Base-by-base conservation (phyloP, 1,140 invertebrate genomes). In the Pantala flavescens region DNA sequence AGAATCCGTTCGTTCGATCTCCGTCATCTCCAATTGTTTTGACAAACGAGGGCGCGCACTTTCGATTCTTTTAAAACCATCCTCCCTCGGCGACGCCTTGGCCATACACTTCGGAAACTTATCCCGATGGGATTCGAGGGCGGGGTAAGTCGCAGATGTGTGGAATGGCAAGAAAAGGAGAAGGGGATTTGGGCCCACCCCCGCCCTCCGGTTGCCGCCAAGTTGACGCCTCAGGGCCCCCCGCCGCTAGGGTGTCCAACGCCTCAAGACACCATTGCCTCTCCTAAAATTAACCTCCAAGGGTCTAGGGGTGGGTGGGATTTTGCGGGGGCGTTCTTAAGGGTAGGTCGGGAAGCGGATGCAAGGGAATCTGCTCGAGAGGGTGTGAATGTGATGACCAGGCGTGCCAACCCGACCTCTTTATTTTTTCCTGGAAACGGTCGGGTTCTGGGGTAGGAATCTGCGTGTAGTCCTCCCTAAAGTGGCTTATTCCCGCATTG, bases 311-410 rank as follows among this genome's bases (percentile, higher is more conserved):
- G 28, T 2, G 49, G 49, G 49, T 63, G 49, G 49, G 14, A 21
- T 63, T 16, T 63, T 63, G 49, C n/a, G 49, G 3, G 49, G 49
- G 49, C 1, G 16, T 63, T 63, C 49, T 63, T 63, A 63, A 63
- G 49, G 49, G 49, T 63, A 63, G 49, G 49, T 63, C 49, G 49
- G 49, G 49, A 63, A 63, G 49, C 49, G 49, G 49, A 63, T 63
- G 49, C 49, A 21, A 63, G 49, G 49, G 49, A 63, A 63, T 63
- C 16, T 63, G 49, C 49, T 63, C 12, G 49, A 63, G 49, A 63
- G 49, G 49, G 49, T 63, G 49, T 63, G 49, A 63, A 63, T 63
- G 49, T 63, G 49, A 63, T 63, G 49, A 63, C 49, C 49, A 63
- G 49, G 49, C 49, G 3, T 63, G 49, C 49, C 49, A 63, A 63